Base-by-base conservation (phyloP, 2,113 vertebrate species). In the Megaptera novaeangliae region DNA sequence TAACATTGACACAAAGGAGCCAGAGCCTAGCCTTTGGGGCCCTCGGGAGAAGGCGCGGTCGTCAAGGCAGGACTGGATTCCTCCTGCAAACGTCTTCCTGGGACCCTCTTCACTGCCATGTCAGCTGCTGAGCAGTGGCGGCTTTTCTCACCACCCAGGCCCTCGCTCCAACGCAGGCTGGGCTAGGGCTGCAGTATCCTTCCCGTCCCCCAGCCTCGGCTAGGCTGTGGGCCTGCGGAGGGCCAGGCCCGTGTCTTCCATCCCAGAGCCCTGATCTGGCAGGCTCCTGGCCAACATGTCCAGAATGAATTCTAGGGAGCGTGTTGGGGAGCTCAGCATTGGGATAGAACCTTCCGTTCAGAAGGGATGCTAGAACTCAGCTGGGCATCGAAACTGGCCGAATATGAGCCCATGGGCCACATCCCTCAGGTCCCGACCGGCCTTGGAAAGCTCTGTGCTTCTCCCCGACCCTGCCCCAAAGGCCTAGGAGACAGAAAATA, bases 351-450 rank as follows among this genome's bases (percentile, higher is more conserved):
- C 34, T 6, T 4, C 0, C 1, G 44, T 29, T 59, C 1, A 27
- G 39, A 18, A 36, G 6, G 21, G 31, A 63, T 6, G 14, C 31
- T 13, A 0, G 64, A 27, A 10, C 71, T 72, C n/a, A 11, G 39
- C 21, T 1, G 41, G 63, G 6, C 3, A 2, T 34, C 29, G 31
- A 15, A 4, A 4, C 1, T 3, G 14, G 64, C 9, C 1, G 1
- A 0, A 1, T 8, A 0, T 3, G 78, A 20, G 44, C 18, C 0
- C 3, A 3, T 0, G 3, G 41, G 17, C 29, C 1, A 17, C 41
- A 13, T 72, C 57, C 25, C 3, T 3, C 20, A 34, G 31, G 39
- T 8, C 14, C 17, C 5, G 66, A 27, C 39, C 5, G 0, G 1
- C n/a, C 57, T 20, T 23, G 4, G 64, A 41, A 0, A 46, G 69